These are phyloP conservation scores for Glyphotaelius pellucidus DNA, from an alignment of 2,888 invertebrate genomes.

Conservation along the genomic window DNA sequence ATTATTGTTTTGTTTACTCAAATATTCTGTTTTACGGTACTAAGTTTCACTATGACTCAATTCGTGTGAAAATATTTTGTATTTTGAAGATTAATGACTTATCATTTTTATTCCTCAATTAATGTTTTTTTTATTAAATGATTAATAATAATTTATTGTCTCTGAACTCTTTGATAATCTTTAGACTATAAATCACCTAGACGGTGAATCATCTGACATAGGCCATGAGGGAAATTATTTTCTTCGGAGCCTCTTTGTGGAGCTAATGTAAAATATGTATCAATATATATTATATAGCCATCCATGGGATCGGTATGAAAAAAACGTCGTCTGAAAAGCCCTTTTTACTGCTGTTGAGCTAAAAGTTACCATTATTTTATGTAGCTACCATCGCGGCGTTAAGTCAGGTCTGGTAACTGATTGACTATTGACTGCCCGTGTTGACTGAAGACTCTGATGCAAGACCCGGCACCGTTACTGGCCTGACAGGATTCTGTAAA, in stretches of 20 bases:
- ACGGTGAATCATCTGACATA: no score
- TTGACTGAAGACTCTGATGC: neutral
- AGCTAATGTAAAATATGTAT: no score
- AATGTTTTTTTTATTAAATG: no score
- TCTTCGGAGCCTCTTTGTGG: no score
- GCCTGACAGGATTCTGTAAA: conserved; percentile 32
- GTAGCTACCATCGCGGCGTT: neutral
- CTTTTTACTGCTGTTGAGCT: neutral
- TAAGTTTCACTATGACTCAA: neutral
- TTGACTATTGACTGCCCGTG: neutral
- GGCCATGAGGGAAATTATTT: no score
- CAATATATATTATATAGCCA: no score
- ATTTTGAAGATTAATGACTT: no score
- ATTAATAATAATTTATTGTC: no score
- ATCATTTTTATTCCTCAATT: no score
- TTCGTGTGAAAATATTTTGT: no score
- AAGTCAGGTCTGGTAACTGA: neutral
- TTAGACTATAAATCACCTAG: no score
- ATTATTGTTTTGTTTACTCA: neutral
- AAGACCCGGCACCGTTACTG: neutral
- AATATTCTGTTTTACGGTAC: neutral
- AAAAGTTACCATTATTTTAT: neutral
- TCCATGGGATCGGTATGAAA: neutral
- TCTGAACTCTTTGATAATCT: no score
- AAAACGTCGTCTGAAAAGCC: neutral